Evolutionary conservation across 2,113 vertebrate species (phyloP).

Genomic region (Morone saxatilis): DNA sequence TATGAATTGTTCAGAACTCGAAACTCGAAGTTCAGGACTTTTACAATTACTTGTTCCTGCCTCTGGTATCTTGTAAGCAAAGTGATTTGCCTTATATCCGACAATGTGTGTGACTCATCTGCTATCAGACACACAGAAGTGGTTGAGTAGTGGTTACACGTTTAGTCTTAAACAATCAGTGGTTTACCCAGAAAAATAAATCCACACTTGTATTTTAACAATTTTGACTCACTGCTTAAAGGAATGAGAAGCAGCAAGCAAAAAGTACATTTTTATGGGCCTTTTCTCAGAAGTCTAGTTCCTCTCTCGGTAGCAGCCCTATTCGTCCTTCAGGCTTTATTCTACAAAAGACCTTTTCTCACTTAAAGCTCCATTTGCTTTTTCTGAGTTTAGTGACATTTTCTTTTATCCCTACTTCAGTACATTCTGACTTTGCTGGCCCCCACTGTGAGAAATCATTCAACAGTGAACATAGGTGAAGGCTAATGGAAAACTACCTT

Average conservation of each 20-base stretch:
- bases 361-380: slow-evolving; percentile 44
- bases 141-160: background rate
- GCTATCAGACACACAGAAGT: background rate
- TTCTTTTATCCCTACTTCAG: slow-evolving; percentile 54
- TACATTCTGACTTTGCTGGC: slow-evolving; percentile 27
- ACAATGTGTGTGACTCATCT: background rate
- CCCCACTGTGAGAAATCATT: slow-evolving; percentile 45
- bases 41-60: too few species aligned
- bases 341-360: slow-evolving; percentile 41
- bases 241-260: background rate
- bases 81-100: background rate
- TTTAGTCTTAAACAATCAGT: background rate
- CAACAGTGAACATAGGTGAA: slow-evolving; percentile 35
- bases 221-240: slow-evolving; percentile 23
- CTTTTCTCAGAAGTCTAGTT: slow-evolving; percentile 17
- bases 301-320: background rate
- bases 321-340: slow-evolving; percentile 34
- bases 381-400: slow-evolving; percentile 56
- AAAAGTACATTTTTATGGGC: slow-evolving; percentile 26
- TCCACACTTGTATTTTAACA: background rate
- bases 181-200: background rate
- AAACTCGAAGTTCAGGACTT: too few species aligned
- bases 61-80: background rate
- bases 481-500: slow-evolving; percentile 55
- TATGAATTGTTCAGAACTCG: too few species aligned